Base-by-base conservation (phyloP, 1,140 invertebrate species). In the Hydropsyche tenuis region DNA sequence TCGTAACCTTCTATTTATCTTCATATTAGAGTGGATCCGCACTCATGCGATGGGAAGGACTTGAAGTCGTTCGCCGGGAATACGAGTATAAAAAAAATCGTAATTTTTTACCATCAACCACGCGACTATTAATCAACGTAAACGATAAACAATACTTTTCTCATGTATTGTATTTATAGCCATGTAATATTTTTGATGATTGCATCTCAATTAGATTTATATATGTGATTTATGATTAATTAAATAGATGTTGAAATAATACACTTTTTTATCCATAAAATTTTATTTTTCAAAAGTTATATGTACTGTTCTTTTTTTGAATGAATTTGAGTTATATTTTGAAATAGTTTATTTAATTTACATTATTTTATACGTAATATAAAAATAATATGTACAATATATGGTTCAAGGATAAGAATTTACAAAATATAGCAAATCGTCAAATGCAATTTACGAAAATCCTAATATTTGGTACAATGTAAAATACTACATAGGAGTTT, bases 1-100 rank as follows among this genome's bases (percentile, higher is more conserved):
- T 72, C 48, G 27, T 63, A 62, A 62, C 69, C 69, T 72, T 63
- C 69, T 63, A 72, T 72, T 72, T 72, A 72, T 62, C 69, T 60
- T 72, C 30, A 72, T 43, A 72, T 72, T 68, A 68, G 65, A 68
- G 16, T 48, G 65, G 42, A 68, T 68, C 45, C 27, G 65, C 65
- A 68, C 65, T 48, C 42, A 46, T 68, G 65, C 43, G 42, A 48
- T 48, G 65, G 45, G 45, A 68, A 68, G 42, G 45, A 16, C 27
- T 53, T 16, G 25, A 12, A 23, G 23, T 20, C 23, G 56, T 23
- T 4, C 20, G 56, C 56, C 56, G n/a, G 56, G 56, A 14, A 60
- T 60, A 14, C 56, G 56, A 22, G 25, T 12, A 23, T 27, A 60
- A 18, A 23, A 60, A 60, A 60, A 18, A 60, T 25, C 22, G 56